Percentiles rank a stretch among this genome's conserved stretches.
These are phyloP conservation scores for Agrochola lychnidis DNA, from an alignment of 2,888 invertebrate species.

Conservation along the genomic window DNA sequence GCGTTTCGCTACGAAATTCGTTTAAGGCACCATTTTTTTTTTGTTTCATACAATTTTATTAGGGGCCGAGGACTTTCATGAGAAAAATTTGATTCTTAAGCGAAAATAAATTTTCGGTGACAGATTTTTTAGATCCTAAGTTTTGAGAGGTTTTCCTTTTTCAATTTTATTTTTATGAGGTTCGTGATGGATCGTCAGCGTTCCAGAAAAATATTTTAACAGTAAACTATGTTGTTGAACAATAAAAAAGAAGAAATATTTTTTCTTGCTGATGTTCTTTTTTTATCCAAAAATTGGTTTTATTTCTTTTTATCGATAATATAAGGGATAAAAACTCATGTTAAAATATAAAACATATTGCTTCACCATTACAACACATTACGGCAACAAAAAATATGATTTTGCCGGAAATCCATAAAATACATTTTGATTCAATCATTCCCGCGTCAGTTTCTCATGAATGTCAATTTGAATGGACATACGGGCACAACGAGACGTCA, in stretches of 20 bases:
- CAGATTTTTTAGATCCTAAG: conserved; percentile 51
- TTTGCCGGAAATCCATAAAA: conserved; percentile 44
- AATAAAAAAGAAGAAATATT: not conserved
- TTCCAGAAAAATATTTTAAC: not conserved
- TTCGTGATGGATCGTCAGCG: conserved; percentile 1
- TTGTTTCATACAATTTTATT: conserved; percentile 70
- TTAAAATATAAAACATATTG: not conserved
- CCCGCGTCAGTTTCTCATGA: conserved; percentile 36
- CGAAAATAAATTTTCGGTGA: conserved; percentile 46
- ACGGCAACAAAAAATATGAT: conserved; percentile 33
- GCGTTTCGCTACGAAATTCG: conserved; percentile 69
- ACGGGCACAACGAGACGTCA: conserved; percentile 20
- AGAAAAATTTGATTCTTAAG: conserved; percentile 51
- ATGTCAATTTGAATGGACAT: conserved; percentile 44
- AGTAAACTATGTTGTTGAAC: not conserved
- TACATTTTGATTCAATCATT: conserved; percentile 45
- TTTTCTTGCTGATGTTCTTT: not conserved
- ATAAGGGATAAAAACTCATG: not conserved
- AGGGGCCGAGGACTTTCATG: conserved; percentile 57
- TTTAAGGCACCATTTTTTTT: conserved; percentile 66
- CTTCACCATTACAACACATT: not conserved
- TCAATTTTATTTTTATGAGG: conserved; percentile 18
- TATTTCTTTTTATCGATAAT: not conserved
- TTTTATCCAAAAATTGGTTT: not conserved
- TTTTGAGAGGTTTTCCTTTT: conserved; percentile 33